phyloP scores from a whole-genome alignment of 1,140 invertebrate genomes.

The Drosophila bipectinata region DNA sequence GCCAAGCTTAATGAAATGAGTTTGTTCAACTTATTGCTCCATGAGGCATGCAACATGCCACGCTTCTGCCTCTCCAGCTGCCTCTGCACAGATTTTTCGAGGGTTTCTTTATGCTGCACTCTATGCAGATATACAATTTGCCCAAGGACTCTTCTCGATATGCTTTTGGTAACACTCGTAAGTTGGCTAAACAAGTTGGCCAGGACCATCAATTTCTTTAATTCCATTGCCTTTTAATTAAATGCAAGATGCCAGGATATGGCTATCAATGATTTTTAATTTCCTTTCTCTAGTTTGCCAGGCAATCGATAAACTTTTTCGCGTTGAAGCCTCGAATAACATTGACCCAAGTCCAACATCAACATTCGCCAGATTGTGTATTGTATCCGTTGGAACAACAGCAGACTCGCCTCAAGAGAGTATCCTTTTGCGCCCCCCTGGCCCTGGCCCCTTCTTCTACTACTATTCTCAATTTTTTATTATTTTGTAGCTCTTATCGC shows the following conservation, averaged over 20 bases:
- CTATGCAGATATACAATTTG: constrained; percentile 52
- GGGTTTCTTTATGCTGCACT: constrained; percentile 12
- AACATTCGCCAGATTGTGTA: constrained; percentile 22
- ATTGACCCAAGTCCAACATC: constrained; percentile 31
- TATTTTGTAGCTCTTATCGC: constrained; percentile 2
- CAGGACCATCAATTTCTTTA: not conserved
- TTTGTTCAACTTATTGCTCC: constrained; percentile 80
- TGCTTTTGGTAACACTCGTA: constrained; percentile 33
- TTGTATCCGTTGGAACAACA: constrained; percentile 32
- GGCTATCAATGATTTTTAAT: not conserved
- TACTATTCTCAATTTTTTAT: not conserved
- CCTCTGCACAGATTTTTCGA: not conserved
- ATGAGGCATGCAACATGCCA: constrained; percentile 76
- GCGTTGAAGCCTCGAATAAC: constrained; percentile 18
- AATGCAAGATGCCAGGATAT: not conserved
- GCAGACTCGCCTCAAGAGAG: constrained; percentile 21
- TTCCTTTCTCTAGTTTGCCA: not conserved
- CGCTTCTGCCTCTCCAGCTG: constrained; percentile 2
- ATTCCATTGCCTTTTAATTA: not conserved
- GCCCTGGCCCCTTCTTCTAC: not conserved
- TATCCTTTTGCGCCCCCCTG: constrained; percentile 8
- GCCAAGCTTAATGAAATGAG: constrained; percentile 78
- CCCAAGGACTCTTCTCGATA: constrained; percentile 15
- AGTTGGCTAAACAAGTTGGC: constrained; percentile 41
- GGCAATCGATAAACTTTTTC: constrained; percentile 3